Base-by-base conservation (phyloP, 1,140 invertebrate genomes). In the Leptinotarsa texana region DNA sequence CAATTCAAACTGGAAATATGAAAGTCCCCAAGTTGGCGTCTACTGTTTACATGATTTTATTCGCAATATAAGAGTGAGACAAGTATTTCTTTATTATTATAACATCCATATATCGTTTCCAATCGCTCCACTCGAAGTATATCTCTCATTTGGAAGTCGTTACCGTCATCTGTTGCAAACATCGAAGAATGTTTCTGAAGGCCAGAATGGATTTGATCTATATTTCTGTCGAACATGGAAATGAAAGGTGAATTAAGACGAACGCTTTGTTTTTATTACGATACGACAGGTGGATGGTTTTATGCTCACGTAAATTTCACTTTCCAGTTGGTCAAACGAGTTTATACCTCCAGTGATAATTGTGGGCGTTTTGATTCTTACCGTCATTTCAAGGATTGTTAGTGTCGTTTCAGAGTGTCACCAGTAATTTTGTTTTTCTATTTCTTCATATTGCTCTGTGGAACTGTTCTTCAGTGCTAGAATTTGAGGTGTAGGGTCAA, bases 161-260 rank as follows among this genome's bases (percentile, higher is more conserved):
- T n/a, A 57, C 13, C 51, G 51, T 57, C 51, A 57, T 57, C 51
- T 57, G 51, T 57, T 57, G 51, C 51, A 18, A 17, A 57, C 17
- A 57, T 4, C 15, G 4, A 57, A 57, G 17, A 57, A 57, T 57
- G 51, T 57, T 57, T 18, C 15, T 8, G 51, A 57, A 57, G 51
- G 51, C 51, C 51, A 57, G n/a, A n/a, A 57, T 57, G 51, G 51
- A 57, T 57, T 18, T 27, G 63, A 65, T 65, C 63, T 33, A 65
- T 65, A 65, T 65, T 24, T 24, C 21, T 65, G 15, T 65, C 63
- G 21, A 65, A 33, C 13, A 65, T 65, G 63, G 63, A 65, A 65
- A 65, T 65, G 63, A 65, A 65, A 24, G 63, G 63, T 65, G 63
- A 65, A n/a, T 57, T 57, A 57, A 57, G n/a, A 18, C 51, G 33